These are phyloP conservation scores for Apogon hyalosoma DNA, from an alignment of 2,797 vertebrate genomes.

Conservation along the genomic window DNA sequence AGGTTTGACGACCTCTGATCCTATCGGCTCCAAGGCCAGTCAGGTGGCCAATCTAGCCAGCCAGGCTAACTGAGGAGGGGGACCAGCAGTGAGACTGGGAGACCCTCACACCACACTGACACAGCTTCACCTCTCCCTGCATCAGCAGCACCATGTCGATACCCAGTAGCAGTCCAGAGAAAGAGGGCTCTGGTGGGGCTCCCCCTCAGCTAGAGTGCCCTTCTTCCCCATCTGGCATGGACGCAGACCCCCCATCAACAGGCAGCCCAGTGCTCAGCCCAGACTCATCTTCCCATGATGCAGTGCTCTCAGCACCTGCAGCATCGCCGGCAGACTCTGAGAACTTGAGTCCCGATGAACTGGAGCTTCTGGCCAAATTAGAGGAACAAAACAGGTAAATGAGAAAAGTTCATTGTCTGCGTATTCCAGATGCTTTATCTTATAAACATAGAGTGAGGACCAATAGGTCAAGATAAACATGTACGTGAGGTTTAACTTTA, in stretches of 20 bases:
- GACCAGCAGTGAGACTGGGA: slow-evolving; percentile 38
- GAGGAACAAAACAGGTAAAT: slow-evolving; percentile 94
- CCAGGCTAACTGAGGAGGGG: slow-evolving; percentile 37
- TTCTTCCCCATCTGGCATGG: slow-evolving; percentile 74
- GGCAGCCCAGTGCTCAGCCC: slow-evolving; percentile 93
- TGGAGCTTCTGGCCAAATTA: slow-evolving; percentile 94
- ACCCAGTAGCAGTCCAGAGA: slow-evolving; percentile 83
- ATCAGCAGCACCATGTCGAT: slow-evolving; percentile 76
- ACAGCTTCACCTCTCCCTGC: slow-evolving; percentile 34
- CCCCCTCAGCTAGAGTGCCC: slow-evolving; percentile 77
- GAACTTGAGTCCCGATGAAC: slow-evolving; percentile 94
- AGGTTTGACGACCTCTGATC: slow-evolving; percentile 78
- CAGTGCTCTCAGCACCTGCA: slow-evolving; percentile 86
- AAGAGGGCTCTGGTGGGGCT: slow-evolving; percentile 67
- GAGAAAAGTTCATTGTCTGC: background rate
- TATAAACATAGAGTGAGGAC: background rate
- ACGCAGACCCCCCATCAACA: slow-evolving; percentile 81
- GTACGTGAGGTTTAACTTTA: slow-evolving; percentile 2
- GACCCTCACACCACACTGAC: slow-evolving; percentile 29
- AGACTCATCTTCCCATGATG: slow-evolving; percentile 92
- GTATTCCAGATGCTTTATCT: background rate
- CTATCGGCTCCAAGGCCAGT: slow-evolving; percentile 51
- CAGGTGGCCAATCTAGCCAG: slow-evolving; percentile 49
- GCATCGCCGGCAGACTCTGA: slow-evolving; percentile 92
- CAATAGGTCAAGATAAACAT: slow-evolving; percentile 9